These are phyloP conservation scores for Trematomus loennbergii DNA, from an alignment of 2,113 vertebrate genomes.

Conservation along the genomic window DNA sequence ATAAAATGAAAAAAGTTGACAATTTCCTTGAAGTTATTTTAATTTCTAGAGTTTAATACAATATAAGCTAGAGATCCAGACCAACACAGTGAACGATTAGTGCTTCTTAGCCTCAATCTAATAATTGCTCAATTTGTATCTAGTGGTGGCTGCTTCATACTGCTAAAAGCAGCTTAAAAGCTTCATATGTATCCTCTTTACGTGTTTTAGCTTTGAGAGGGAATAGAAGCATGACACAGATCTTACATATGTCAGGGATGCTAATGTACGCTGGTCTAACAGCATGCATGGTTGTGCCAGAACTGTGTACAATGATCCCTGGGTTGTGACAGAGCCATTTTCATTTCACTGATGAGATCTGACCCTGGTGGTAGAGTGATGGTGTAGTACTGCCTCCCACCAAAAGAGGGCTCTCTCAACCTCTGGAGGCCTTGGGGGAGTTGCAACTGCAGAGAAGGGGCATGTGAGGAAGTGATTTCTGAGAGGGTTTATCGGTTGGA, in stretches of 20 bases:
- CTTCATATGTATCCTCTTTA: slow-evolving; percentile 47
- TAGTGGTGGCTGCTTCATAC: slow-evolving; percentile 8
- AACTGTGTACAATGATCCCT: slow-evolving; percentile 8
- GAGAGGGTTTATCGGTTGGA: slow-evolving; percentile 42
- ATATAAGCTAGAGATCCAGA: background rate
- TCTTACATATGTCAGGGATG: slow-evolving; percentile 49
- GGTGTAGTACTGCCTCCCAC: slow-evolving; percentile 67
- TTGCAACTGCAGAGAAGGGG: slow-evolving; percentile 27
- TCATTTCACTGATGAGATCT: slow-evolving; percentile 16
- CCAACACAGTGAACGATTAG: background rate
- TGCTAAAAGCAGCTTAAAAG: slow-evolving; percentile 49
- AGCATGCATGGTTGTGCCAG: background rate
- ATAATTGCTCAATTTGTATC: slow-evolving; percentile 63
- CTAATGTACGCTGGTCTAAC: slow-evolving; percentile 47
- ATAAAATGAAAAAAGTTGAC: background rate
- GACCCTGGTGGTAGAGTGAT: background rate
- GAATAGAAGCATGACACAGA: slow-evolving; percentile 20
- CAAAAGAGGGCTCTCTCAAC: slow-evolving; percentile 89
- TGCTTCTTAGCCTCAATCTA: slow-evolving; percentile 50
- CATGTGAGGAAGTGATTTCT: background rate
- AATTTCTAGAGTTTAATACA: background rate
- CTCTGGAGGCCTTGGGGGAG: slow-evolving; percentile 50
- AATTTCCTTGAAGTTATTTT: background rate
- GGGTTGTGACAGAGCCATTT: slow-evolving; percentile 28
- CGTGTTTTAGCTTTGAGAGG: slow-evolving; percentile 32